These are phyloP conservation scores for Podabrus alpinus DNA, from an alignment of 2,888 invertebrate species.

Conservation along the genomic window DNA sequence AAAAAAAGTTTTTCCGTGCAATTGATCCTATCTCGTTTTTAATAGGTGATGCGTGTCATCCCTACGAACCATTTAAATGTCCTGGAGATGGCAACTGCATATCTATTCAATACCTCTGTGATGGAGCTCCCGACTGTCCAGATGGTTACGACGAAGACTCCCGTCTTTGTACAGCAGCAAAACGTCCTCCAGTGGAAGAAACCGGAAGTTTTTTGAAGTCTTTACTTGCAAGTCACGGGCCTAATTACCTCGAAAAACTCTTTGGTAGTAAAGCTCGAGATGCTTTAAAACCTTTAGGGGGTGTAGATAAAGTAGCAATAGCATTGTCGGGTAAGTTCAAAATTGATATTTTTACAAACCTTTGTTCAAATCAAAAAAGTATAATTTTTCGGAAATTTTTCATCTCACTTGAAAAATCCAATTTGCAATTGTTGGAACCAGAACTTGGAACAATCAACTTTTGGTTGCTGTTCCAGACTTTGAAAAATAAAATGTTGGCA, in stretches of 20 bases:
- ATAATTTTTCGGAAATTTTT: too few species aligned
- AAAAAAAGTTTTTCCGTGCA: neutral
- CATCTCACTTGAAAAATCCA: neutral
- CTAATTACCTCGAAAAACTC: conserved; percentile 94
- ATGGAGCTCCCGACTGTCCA: conserved; percentile 91
- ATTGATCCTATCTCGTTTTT: conserved; percentile 23
- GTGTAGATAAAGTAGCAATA: conserved; percentile 94
- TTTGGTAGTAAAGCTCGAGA: conserved; percentile 95
- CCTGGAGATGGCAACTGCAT: conserved; percentile 93
- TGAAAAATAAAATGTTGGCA: too few species aligned
- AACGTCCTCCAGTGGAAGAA: conserved; percentile 95
- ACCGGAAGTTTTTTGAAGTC: conserved; percentile 94
- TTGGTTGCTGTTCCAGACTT: too few species aligned
- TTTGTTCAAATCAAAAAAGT: too few species aligned
- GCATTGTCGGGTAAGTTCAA: conserved; percentile 78
- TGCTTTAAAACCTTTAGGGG: conserved; percentile 88
- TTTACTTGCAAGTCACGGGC: conserved; percentile 91
- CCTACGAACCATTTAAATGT: conserved; percentile 96
- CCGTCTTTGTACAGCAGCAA: conserved; percentile 93
- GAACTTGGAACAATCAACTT: too few species aligned
- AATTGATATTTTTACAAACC: neutral
- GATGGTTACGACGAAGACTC: conserved; percentile 96
- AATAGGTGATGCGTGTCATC: conserved; percentile 79
- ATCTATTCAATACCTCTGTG: conserved; percentile 94
- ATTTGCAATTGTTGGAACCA: too few species aligned